Percentiles rank a stretch among this genome's conserved stretches.
Conservation (phyloP, 2,888 invertebrate genomes). For the Cyaniris semiargus region DNA sequence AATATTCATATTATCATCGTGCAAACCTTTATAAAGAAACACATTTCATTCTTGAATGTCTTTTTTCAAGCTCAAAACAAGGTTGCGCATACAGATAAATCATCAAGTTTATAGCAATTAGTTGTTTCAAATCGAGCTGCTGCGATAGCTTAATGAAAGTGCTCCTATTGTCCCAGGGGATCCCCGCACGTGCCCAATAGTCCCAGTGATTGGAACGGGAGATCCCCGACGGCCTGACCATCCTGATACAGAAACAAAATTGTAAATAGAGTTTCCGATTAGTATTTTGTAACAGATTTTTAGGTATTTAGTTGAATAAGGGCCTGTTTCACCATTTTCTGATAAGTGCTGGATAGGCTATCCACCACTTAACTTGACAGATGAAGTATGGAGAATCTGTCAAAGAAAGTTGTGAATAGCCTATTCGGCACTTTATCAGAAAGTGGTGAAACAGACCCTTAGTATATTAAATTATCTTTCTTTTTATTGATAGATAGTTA, state of each 20-base stretch:
- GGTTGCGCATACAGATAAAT: not conserved
- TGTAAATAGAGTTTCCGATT: constrained; percentile 32
- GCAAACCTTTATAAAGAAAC: too few relatives aligned
- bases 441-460: too few relatives aligned
- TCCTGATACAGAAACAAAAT: constrained; percentile 38
- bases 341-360: too few relatives aligned
- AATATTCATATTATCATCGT: too few relatives aligned
- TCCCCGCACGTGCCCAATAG: constrained; percentile 40
- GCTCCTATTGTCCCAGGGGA: constrained; percentile 41
- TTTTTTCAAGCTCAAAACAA: not conserved
- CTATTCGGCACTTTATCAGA: too few relatives aligned
- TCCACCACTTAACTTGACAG: too few relatives aligned
- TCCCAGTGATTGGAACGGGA: constrained; percentile 43
- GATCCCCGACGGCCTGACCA: constrained; percentile 37
- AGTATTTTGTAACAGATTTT: not conserved
- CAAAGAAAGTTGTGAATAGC: too few relatives aligned
- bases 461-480: too few relatives aligned
- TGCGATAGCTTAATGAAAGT: constrained; percentile 41
- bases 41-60: too few relatives aligned
- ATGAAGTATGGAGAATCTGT: too few relatives aligned
- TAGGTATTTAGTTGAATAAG: not conserved
- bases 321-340: too few relatives aligned
- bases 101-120: constrained; percentile 1
- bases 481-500: too few relatives aligned
- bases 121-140: constrained; percentile 31